These are phyloP conservation scores for Plusia festucae DNA, from an alignment of 2,888 invertebrate genomes.

Conservation along the genomic window DNA sequence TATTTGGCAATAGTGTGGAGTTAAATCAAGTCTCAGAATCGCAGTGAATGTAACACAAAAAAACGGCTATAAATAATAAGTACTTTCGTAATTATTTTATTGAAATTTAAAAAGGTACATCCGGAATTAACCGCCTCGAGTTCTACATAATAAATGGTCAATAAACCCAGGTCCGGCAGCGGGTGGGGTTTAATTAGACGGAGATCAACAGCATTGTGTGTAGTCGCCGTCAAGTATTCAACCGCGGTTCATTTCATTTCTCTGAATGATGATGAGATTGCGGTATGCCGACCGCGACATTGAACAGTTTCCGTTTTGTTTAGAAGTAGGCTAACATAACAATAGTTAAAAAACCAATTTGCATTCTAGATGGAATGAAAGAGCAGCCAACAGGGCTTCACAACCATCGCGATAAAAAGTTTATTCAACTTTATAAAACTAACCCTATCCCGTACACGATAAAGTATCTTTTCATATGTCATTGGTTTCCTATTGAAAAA, in stretches of 20 bases:
- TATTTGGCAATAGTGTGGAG: background rate
- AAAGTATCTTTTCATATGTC: slow-evolving; percentile 8
- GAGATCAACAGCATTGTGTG: slow-evolving; percentile 44
- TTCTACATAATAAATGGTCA: slow-evolving; percentile 45
- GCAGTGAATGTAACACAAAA: background rate
- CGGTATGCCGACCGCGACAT: slow-evolving; percentile 42
- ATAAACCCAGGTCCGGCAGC: slow-evolving; percentile 42
- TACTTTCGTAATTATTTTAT: background rate
- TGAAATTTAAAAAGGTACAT: background rate
- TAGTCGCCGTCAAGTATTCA: slow-evolving; percentile 39
- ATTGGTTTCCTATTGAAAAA: slow-evolving; percentile 3
- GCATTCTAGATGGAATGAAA: slow-evolving; percentile 2
- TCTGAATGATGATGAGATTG: slow-evolving; percentile 47
- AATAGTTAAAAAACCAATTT: slow-evolving; percentile 19
- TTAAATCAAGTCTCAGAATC: background rate
- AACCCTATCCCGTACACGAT: background rate
- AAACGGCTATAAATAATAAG: background rate
- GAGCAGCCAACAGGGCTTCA: background rate
- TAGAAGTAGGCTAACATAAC: slow-evolving; percentile 20
- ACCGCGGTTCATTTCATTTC: slow-evolving; percentile 44
- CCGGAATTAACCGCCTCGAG: slow-evolving; percentile 3
- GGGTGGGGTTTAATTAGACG: slow-evolving; percentile 51
- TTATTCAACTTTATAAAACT: background rate
- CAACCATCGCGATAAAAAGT: background rate
- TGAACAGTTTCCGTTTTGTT: slow-evolving; percentile 35